Evolutionary conservation across 2,888 invertebrate genomes (phyloP), one percentile per base, ranked within the genome.

Genomic region (Phalera bucephala): DNA sequence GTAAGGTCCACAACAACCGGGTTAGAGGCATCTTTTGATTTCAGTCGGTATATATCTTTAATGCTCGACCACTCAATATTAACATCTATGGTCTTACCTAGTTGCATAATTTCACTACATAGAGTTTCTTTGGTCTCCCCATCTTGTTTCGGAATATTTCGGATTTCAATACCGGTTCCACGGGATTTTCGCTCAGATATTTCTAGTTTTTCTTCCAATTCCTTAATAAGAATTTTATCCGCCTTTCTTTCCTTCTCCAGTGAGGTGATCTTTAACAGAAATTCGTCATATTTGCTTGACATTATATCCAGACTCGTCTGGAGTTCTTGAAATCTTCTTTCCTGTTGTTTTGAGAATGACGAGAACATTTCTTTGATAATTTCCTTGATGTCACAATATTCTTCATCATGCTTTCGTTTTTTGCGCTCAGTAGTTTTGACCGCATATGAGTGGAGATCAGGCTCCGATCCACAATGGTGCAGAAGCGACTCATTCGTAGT

Each of bases 1-100:
- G 44, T 48, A n/a, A 48, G 37, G 5, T 52, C 48, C 1, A 36
- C 32, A 3, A 52, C 20, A 3, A 52, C 31, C 1, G 48, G 48
- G 6, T 40, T 39, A 1, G 35, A 21, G 5, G 35, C 13, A 3
- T 52, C 43, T 23, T 40, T 39, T 0, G 40, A 11, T n/a, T 32
- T 32, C 1, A 38, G 10, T 10, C 47, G 26, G 8, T 40, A 48
- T 10, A 52, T 20, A 20, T 52, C 52, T 6, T 29, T 34, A 5
- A 48, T 38, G 4, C 40, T 35, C 5, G 15, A 19, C 8, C 6
- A 6, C 3, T 35, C 23, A 8, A 35, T 23, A 3, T 25, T 19
- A 4, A 35, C 19, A 12, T 10, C 17, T 3, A 29, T 4, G 6
- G 23, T 35, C n/a, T 29, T 29, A 6, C 35, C 29, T 9, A 29